Evolutionary conservation across 2,797 vertebrate genomes (phyloP).

Genomic region (Synaphobranchus kaupii): DNA sequence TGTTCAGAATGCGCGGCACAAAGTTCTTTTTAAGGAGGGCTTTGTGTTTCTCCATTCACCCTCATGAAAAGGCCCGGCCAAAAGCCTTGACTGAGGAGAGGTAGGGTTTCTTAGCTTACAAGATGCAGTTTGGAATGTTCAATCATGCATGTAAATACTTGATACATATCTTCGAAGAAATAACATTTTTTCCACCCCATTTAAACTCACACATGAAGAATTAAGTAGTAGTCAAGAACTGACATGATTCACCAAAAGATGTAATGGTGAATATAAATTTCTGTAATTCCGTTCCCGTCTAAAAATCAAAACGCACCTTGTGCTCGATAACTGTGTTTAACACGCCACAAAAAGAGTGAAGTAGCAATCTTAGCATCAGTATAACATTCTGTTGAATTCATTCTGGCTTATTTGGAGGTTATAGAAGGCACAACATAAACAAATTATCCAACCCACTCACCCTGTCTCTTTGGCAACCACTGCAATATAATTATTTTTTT

Average conservation of each 20-base stretch:
- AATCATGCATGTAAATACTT: not conserved
- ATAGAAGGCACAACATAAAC: not conserved
- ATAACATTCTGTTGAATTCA: not conserved
- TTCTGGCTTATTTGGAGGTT: not conserved
- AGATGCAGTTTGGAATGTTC: not conserved
- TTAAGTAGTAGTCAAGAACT: not conserved
- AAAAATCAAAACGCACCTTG: not conserved
- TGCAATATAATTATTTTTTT: not conserved
- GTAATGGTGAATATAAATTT: not conserved
- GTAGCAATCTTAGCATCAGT: not conserved
- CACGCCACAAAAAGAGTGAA: not conserved
- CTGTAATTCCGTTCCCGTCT: not conserved
- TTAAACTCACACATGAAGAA: not conserved
- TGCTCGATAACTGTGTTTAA: not conserved
- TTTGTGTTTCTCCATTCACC: not conserved
- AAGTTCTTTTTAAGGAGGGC: not conserved
- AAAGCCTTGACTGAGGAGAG: not conserved
- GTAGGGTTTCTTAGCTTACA: not conserved
- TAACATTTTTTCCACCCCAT: not conserved
- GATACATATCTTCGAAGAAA: not conserved
- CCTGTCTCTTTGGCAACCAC: slow-evolving; percentile 4
- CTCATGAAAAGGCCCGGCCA: not conserved
- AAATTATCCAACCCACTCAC: slow-evolving; percentile 2
- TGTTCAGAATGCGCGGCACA: not conserved
- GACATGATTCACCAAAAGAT: not conserved